A percentile compares a stretch with the other conserved stretches of the same genome.
phyloP scores from a whole-genome alignment of 1,140 invertebrate genomes.

The Aphelenchoides fujianensis region DNA sequence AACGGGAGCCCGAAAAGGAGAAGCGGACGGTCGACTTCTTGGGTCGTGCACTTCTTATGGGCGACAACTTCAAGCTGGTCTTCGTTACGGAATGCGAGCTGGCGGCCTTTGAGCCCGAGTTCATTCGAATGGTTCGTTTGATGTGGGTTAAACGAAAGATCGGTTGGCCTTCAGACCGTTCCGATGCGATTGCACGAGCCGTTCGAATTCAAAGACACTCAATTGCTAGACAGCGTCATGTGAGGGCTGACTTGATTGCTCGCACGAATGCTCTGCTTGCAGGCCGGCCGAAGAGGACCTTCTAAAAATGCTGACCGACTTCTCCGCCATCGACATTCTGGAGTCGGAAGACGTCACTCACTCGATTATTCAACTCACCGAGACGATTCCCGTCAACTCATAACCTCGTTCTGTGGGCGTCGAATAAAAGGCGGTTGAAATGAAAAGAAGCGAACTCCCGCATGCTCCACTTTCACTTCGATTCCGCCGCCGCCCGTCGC shows the following conservation, averaged over 20 bases:
- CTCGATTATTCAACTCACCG: conserved; percentile 24
- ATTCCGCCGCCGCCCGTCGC: too few relatives aligned
- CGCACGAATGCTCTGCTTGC: too few relatives aligned
- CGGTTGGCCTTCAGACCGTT: conserved; percentile 8
- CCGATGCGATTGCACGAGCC: conserved; percentile 23
- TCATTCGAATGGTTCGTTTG: conserved; percentile 34
- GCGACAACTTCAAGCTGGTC: conserved; percentile 25
- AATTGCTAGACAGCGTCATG: background rate
- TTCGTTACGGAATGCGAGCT: conserved; percentile 29
- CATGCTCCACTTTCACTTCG: too few relatives aligned
- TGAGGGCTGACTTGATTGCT: conserved; percentile 2
- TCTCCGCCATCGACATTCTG: conserved; percentile 32
- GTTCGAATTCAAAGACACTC: conserved; percentile 21
- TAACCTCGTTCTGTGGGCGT: too few relatives aligned
- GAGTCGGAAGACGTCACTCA: conserved; percentile 36
- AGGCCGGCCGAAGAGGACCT: conserved; percentile 32
- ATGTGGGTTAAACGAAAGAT: too few relatives aligned
- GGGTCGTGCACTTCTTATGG: conserved; percentile 19
- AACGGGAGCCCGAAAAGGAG: conserved; percentile 37
- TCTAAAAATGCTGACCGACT: conserved; percentile 36
- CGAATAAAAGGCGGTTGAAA: too few relatives aligned
- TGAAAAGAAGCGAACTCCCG: too few relatives aligned
- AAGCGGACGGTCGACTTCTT: conserved; percentile 26
- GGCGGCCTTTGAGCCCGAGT: conserved; percentile 23
- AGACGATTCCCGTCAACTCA: conserved; percentile 10